These are phyloP conservation scores for Apis florea DNA, from an alignment of 1,140 invertebrate species.

Conservation along the genomic window DNA sequence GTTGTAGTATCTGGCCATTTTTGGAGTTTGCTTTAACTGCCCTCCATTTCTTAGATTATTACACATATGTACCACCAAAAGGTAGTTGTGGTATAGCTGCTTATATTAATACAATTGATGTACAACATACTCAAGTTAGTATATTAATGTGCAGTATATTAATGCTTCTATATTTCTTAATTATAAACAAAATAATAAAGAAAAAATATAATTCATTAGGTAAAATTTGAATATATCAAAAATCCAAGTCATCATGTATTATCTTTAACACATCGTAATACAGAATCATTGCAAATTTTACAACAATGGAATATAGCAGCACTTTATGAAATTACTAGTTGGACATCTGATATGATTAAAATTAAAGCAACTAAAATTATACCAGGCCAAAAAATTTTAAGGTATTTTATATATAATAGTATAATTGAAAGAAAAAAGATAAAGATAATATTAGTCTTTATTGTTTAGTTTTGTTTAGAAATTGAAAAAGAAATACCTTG, in stretches of 20 bases:
- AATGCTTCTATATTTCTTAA: neutral
- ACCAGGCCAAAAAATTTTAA: slow-evolving; percentile 68
- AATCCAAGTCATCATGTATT: slow-evolving; percentile 69
- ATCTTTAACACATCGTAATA: slow-evolving; percentile 68
- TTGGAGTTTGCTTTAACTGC: slow-evolving; percentile 76
- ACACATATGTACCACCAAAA: slow-evolving; percentile 78
- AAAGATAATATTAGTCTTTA: slow-evolving; percentile 15
- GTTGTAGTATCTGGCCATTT: slow-evolving; percentile 75
- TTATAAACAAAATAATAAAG: neutral
- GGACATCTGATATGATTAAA: slow-evolving; percentile 73
- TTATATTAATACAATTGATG: slow-evolving; percentile 70
- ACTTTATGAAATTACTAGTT: slow-evolving; percentile 70
- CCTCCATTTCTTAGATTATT: slow-evolving; percentile 79
- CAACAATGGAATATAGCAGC: slow-evolving; percentile 76
- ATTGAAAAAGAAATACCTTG: slow-evolving; percentile 72
- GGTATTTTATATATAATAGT: slow-evolving; percentile 51
- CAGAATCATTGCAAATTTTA: slow-evolving; percentile 66
- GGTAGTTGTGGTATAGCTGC: slow-evolving; percentile 77
- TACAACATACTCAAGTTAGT: slow-evolving; percentile 70
- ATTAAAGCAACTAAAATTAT: slow-evolving; percentile 73
- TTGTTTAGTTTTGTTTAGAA: slow-evolving; percentile 72
- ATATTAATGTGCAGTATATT: neutral
- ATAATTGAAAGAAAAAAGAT: neutral
- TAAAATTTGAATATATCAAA: slow-evolving; percentile 75
- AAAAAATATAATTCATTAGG: slow-evolving; percentile 57